These are phyloP conservation scores for Hedya salicella DNA, from an alignment of 2,888 invertebrate genomes.

Conservation along the genomic window DNA sequence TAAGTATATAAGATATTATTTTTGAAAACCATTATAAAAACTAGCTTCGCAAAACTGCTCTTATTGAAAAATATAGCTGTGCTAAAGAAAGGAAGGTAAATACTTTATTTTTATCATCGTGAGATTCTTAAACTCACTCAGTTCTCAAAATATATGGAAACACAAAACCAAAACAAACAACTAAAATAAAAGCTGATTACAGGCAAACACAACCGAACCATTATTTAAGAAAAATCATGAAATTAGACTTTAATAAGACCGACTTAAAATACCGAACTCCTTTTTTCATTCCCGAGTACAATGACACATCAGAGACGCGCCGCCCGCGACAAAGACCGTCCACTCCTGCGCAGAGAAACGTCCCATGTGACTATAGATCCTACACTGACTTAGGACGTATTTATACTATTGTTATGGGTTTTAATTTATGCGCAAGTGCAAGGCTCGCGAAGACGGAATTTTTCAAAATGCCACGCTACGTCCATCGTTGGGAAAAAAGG, in stretches of 20 bases:
- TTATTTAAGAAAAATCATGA: slow-evolving; percentile 28
- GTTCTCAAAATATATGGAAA: no score
- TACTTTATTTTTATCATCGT: no score
- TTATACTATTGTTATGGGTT: slow-evolving; percentile 17
- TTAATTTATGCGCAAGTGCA: slow-evolving; percentile 54
- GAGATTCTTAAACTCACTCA: no score
- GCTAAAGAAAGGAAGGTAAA: no score
- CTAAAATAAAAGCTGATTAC: background rate
- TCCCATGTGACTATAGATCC: background rate
- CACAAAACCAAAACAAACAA: slow-evolving; percentile 4
- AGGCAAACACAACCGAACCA: background rate
- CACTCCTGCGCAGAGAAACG: slow-evolving; percentile 13
- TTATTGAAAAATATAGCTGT: no score
- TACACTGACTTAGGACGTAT: slow-evolving; percentile 5
- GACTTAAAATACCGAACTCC: slow-evolving; percentile 35
- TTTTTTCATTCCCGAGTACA: slow-evolving; percentile 36
- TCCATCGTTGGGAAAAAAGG: slow-evolving; percentile 52
- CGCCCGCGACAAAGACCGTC: slow-evolving; percentile 41
- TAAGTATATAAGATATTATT: no score
- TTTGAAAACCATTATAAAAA: no score
- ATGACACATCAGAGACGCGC: slow-evolving; percentile 37
- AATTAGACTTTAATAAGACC: slow-evolving; percentile 30
- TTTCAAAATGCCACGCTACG: slow-evolving; percentile 57
- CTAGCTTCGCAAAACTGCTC: no score
- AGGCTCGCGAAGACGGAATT: slow-evolving; percentile 50